phyloP scores from a whole-genome alignment of 1,140 invertebrate genomes.

The Zaprionus davidi region DNA sequence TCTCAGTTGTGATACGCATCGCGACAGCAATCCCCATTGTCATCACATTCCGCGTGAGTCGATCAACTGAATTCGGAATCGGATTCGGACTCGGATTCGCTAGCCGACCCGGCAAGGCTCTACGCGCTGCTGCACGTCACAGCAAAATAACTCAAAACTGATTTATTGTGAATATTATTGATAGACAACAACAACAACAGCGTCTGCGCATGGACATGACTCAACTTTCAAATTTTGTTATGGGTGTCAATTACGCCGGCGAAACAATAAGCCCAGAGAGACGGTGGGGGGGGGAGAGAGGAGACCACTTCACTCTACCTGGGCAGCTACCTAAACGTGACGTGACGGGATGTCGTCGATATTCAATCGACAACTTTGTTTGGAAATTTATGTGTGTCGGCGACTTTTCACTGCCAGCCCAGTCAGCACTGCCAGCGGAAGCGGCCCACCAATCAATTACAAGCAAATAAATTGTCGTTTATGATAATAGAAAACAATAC shows the following conservation, averaged over 20 bases:
- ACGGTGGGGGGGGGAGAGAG: neutral
- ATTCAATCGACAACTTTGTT: constrained; percentile 77
- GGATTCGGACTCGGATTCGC: constrained; percentile 44
- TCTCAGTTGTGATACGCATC: neutral
- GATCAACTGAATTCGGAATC: constrained; percentile 61
- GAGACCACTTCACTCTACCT: constrained; percentile 15
- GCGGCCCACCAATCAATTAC: constrained; percentile 71
- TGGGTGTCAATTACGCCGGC: constrained; percentile 64
- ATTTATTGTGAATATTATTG: constrained; percentile 75
- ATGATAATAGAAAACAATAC: constrained; percentile 53
- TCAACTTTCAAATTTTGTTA: constrained; percentile 81
- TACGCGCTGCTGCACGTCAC: constrained; percentile 58
- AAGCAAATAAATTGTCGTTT: constrained; percentile 73
- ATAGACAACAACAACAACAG: constrained; percentile 62
- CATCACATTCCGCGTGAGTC: constrained; percentile 31
- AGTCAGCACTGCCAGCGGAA: constrained; percentile 48
- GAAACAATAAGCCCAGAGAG: constrained; percentile 3
- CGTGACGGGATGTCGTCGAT: constrained; percentile 84
- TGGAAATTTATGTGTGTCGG: constrained; percentile 73
- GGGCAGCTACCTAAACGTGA: constrained; percentile 61
- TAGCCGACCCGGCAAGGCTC: neutral
- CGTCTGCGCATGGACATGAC: constrained; percentile 50
- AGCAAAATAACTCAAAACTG: constrained; percentile 77
- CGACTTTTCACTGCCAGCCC: constrained; percentile 14
- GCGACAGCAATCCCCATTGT: constrained; percentile 4